Evolutionary conservation across 2,113 vertebrate species (phyloP), one percentile per base, ranked within the genome.

Genomic region (Melanerpes aurifrons): DNA sequence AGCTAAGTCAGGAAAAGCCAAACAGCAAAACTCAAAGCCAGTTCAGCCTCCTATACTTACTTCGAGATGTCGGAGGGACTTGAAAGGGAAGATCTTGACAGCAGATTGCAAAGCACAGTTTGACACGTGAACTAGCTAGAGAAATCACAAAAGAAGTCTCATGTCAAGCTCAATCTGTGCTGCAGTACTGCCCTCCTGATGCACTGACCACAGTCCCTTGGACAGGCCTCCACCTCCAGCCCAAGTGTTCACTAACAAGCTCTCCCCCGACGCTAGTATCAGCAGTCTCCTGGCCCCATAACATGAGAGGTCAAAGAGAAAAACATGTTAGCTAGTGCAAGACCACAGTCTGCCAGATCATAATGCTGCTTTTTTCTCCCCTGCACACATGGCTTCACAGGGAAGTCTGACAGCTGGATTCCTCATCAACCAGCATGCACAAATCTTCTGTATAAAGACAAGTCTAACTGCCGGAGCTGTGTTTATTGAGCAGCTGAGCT

Each of bases 61-160:
- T 98, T 99, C 99, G 93, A 99, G 97, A 94, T 95, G 97, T 75
- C 98, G 98, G 35, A 99, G 97, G 45, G 98, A 99, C 96, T 99
- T 99, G 97, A 99, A 99, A 13, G 99, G 99, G 81, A 98, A 99
- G 95, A 99, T 99, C 96, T 98, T 99, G 97, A 99, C 98, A 86
- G 97, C 94, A 25, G 98, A 98, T 78, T 98, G 98, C 35, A 98
- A 94, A 80, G 93, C 98, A 69, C 64, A 82, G 24, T 97, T 98
- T 63, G 98, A 96, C 35, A 98, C 95, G 89, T 98, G 98, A 89
- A 99, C 70, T 3, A 99, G 97, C 99, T 99, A 79, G 43, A 96
- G 70, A 86, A 85, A 92, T 56, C 40, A 93, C 40, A 73, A 79
- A 14, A 85, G 50, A 69, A 86, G 21, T 16, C 35, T 94, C 53